Base-by-base conservation (phyloP, 2,797 vertebrate genomes). In the Artibeus jamaicensis region DNA sequence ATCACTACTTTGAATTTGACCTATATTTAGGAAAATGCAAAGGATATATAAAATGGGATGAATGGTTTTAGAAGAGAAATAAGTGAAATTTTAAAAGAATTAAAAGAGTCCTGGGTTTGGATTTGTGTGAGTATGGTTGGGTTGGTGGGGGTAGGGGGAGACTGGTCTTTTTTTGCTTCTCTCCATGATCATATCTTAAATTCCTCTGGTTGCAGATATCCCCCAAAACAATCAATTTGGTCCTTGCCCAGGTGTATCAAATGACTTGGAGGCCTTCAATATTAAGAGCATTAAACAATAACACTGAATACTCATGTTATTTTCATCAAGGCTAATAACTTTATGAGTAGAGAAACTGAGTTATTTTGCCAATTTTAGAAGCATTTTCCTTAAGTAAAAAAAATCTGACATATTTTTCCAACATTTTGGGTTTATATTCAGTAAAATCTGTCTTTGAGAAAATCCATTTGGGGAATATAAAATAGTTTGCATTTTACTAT, bases 1-100 rank as follows among this genome's bases (percentile, higher is more conserved):
- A 79, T 96, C 26, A 94, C 19, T 85, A 88, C 6, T 83, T 29
- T 91, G 50, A 93, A 83, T 94, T 95, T 91, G 24, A 92, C 77
- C 37, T 78, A 48, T 70, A 34, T 16, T 93, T 59, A 39, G n/a
- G 76, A 85, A 92, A 90, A 88, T 91, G 26, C 82, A 82, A 74
- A 94, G 37, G n/a, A 73, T 77, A 29, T 59, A 18, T 90, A 82
- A 92, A 89, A 71, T 89, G 22, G 16, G n/a, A 50, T 67, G 42
- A 81, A 81, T 93, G 26, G 39, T 37, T 92, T 2, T 62, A 81
- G 94, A 76, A 89, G 37, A 76, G 53, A 89, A 83, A 76, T 44
- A 77, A n/a, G 62, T 65, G 62, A 65, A 65, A n/a, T 65, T 65
- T 65, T 65, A 32, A 65, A n/a, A 65, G 46, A 88, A 65, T 83